Evolutionary conservation across 2,888 invertebrate genomes (phyloP), one percentile per base, ranked within the genome.

Genomic region (Melieria crassipennis): DNA sequence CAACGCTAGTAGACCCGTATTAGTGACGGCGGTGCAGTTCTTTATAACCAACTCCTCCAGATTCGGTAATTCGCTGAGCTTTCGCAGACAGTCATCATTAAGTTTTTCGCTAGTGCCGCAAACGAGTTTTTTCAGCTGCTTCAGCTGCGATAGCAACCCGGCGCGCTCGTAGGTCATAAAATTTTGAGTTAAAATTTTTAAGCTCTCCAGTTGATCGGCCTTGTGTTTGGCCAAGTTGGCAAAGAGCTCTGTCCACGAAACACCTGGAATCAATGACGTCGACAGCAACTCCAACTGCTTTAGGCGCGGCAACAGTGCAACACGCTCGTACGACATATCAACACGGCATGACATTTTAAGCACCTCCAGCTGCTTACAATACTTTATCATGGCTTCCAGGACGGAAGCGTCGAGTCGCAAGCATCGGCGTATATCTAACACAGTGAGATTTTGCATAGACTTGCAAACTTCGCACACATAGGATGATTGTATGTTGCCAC

Each of bases 11-110:
- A 74, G 63, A 11, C 68, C 69, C 4, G 62, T 65, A 13, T 72
- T 70, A n/a, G 70, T 71, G 48, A 72, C 63, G 4, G 61, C 42
- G 9, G 16, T 11, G 63, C 72, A 70, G 13, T 69, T 62, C 55
- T 52, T 65, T 5, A 74, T 46, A 3, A 58, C 68, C 11, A 74
- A 60, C 30, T 72, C 72, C 55, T 74, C 72, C 5, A 74, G 61
- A 56, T 72, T 62, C 11, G 68, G 52, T 13, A 74, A 64, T 50
- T 72, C n/a, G 7, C 45, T 52, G 46, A 74, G 63, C n/a, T 63
- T 62, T 1, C 48, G 43, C 57, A 74, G 42, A 10, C 72, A 62
- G 0, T 65, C 58, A 70, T 74, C 74, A 10, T 70, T 48, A 1
- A 74, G 45, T 6, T 5, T 5, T n/a, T 47, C 52, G 56, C 69